phyloP scores from a whole-genome alignment of 2,797 vertebrate species.

The Oophaga sylvatica region DNA sequence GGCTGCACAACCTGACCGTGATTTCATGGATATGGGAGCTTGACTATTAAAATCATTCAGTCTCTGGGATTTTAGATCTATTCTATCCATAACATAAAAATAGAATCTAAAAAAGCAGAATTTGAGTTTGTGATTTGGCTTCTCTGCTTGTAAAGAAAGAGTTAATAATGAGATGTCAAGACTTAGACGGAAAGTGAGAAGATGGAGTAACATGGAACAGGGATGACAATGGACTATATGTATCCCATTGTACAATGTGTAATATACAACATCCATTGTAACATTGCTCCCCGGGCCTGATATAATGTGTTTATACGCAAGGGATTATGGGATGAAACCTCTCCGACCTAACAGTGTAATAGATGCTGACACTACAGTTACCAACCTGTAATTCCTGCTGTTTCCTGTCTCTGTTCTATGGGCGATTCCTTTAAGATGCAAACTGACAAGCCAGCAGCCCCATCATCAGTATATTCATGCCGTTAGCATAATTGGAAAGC shows the following conservation, averaged over 20 bases:
- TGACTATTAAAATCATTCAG: background rate
- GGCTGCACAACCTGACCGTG: background rate
- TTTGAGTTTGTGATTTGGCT: background rate
- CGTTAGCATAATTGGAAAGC: slow-evolving; percentile 24
- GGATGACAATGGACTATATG: slow-evolving; percentile 26
- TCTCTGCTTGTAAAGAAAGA: background rate
- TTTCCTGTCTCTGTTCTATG: background rate
- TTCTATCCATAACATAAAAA: background rate
- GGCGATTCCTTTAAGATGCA: slow-evolving; percentile 38
- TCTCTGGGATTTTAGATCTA: background rate
- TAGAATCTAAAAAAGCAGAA: background rate
- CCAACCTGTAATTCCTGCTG: slow-evolving; percentile 3
- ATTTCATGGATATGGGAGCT: background rate
- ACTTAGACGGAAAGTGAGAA: slow-evolving; percentile 5
- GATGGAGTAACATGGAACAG: slow-evolving; percentile 8
- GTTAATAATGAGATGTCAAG: background rate
- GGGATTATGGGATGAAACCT: slow-evolving; percentile 25
- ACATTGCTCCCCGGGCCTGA: background rate
- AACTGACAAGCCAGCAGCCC: background rate
- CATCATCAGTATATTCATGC: slow-evolving; percentile 35
- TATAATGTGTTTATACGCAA: slow-evolving; percentile 34
- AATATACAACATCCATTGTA: slow-evolving; percentile 34
- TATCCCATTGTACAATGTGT: slow-evolving; percentile 26
- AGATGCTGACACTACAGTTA: slow-evolving; percentile 33
- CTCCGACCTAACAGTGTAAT: background rate